Percentiles rank a stretch among this genome's conserved stretches.
These are phyloP conservation scores for Heliconius charithonia DNA, from an alignment of 2,888 invertebrate genomes.

Conservation along the genomic window DNA sequence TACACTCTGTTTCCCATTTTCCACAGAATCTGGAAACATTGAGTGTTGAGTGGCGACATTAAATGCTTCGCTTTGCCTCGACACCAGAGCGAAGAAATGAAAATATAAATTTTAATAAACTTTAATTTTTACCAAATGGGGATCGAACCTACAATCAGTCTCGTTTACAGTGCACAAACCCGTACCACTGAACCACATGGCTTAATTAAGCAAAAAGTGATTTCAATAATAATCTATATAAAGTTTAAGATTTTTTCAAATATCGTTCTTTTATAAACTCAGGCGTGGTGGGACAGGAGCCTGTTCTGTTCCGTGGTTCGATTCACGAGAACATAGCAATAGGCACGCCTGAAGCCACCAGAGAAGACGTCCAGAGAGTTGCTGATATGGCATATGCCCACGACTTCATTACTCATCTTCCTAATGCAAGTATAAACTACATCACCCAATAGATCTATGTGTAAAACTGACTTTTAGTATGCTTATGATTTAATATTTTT, in stretches of 20 bases:
- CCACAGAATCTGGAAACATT: too few relatives aligned
- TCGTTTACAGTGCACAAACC: too few relatives aligned
- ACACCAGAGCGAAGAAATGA: too few relatives aligned
- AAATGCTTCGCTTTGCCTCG: too few relatives aligned
- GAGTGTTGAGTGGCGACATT: too few relatives aligned
- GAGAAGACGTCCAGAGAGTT: slow-evolving; percentile 87
- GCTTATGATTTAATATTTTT: not conserved
- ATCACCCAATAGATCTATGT: not conserved
- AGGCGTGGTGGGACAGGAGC: slow-evolving; percentile 94
- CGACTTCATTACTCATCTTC: slow-evolving; percentile 88
- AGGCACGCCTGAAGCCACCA: slow-evolving; percentile 86
- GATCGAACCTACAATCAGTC: too few relatives aligned
- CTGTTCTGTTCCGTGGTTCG: slow-evolving; percentile 91
- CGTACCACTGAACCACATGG: too few relatives aligned
- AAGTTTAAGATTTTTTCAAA: not conserved
- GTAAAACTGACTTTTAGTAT: not conserved
- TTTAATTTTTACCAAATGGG: too few relatives aligned
- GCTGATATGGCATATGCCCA: slow-evolving; percentile 90
- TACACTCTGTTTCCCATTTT: too few relatives aligned
- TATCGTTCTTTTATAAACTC: slow-evolving; percentile 2
- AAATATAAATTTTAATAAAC: too few relatives aligned
- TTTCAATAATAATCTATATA: not conserved
- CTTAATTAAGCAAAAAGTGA: not conserved
- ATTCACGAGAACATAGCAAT: slow-evolving; percentile 89
- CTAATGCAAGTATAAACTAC: slow-evolving; percentile 80